These are phyloP conservation scores for Drosophila ambigua DNA, from an alignment of 1,140 invertebrate species.

Conservation along the genomic window DNA sequence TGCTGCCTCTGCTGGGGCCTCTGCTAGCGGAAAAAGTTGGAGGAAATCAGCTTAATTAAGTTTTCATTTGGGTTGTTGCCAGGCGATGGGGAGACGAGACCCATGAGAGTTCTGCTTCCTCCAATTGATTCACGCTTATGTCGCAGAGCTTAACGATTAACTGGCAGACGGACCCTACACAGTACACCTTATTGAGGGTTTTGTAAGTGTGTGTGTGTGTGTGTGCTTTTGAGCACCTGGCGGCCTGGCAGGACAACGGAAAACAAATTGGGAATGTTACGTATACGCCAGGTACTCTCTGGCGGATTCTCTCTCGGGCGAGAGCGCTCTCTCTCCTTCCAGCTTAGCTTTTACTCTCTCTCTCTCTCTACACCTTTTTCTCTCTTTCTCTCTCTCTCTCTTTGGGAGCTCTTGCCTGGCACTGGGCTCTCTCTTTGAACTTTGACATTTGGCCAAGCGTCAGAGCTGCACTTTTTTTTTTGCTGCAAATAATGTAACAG, in stretches of 20 bases:
- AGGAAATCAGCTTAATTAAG: constrained; percentile 11
- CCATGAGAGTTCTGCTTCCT: constrained; percentile 9
- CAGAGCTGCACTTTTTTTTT: constrained; percentile 44
- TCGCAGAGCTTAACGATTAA: constrained; percentile 22
- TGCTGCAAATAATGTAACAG: constrained; percentile 33
- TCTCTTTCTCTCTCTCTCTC: background rate
- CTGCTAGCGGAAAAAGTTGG: background rate
- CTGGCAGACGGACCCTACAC: constrained; percentile 4
- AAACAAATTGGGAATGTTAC: constrained; percentile 33
- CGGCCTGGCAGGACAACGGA: background rate
- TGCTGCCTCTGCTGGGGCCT: no score
- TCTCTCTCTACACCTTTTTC: background rate
- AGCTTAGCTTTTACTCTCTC: background rate
- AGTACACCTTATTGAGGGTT: no score
- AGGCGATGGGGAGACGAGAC: background rate
- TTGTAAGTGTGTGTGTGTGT: background rate
- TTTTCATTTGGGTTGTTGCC: constrained; percentile 13
- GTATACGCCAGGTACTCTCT: constrained; percentile 33
- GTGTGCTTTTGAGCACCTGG: constrained; percentile 14
- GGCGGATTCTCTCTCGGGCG: constrained; percentile 8
- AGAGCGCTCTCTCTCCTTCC: constrained; percentile 13
- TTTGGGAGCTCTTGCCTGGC: background rate
- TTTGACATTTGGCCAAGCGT: constrained; percentile 47
- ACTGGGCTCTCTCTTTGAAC: constrained; percentile 29
- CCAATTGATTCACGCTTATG: constrained; percentile 25